These are phyloP conservation scores for Brachirus orientalis DNA, from an alignment of 2,113 vertebrate species.

Conservation along the genomic window DNA sequence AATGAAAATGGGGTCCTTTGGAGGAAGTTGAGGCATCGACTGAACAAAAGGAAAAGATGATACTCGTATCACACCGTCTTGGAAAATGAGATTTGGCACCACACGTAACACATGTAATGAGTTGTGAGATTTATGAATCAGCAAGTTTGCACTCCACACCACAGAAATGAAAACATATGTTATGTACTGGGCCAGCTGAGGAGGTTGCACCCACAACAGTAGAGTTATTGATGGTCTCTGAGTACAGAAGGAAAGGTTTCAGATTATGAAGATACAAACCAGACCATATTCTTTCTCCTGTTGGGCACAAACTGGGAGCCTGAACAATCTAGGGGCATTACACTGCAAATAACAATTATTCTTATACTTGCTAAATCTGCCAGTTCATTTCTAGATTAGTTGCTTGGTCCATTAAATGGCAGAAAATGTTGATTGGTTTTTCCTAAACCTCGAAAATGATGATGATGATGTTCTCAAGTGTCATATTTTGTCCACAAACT, in stretches of 20 bases:
- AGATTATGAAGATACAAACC: constrained; percentile 1
- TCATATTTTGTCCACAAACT: no score
- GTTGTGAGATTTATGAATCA: constrained; percentile 47
- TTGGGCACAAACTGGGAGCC: no score
- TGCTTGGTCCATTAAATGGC: no score
- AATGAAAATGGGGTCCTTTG: constrained; percentile 61
- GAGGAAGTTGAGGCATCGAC: constrained; percentile 49
- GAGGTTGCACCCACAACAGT: no score
- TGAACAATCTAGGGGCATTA: no score
- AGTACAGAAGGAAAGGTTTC: background rate
- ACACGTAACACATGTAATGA: constrained; percentile 25
- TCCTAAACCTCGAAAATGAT: no score
- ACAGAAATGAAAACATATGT: constrained; percentile 28
- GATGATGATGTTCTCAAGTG: no score
- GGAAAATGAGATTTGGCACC: constrained; percentile 62
- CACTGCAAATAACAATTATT: no score
- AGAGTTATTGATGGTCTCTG: constrained; percentile 3
- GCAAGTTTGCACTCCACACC: constrained; percentile 8
- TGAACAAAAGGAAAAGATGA: constrained; percentile 43
- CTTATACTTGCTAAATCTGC: no score
- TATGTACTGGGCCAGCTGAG: background rate
- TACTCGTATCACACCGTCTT: constrained; percentile 52
- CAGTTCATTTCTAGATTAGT: constrained; percentile 13
- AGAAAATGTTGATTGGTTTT: no score
- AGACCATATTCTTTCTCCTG: no score